A percentile compares a stretch with the other conserved stretches of the same genome.
Evolutionary conservation across 2,888 invertebrate genomes (phyloP).

Genomic region (Bruchidius siliquastri): DNA sequence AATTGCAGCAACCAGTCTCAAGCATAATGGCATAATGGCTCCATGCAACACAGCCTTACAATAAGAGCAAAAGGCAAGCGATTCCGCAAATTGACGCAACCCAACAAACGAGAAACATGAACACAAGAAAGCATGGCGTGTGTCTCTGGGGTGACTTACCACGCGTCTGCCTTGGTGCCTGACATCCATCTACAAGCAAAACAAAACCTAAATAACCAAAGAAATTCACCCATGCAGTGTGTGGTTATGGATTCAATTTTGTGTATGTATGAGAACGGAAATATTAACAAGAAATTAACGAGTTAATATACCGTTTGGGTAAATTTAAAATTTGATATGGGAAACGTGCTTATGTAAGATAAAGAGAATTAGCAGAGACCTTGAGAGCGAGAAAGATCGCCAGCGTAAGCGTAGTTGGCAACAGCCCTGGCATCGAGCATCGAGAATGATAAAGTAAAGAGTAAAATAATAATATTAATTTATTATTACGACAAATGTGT

Average conservation of each 20-base stretch:
- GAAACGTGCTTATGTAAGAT: too few species aligned
- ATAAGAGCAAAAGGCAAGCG: background rate
- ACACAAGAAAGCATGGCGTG: constrained; percentile 23
- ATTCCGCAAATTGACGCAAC: background rate
- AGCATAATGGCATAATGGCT: too few species aligned
- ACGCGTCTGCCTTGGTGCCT: constrained; percentile 49
- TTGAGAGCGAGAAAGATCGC: too few species aligned
- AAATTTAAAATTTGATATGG: too few species aligned
- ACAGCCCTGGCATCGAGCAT: too few species aligned
- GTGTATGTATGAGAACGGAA: background rate
- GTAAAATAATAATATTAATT: too few species aligned
- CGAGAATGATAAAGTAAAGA: too few species aligned
- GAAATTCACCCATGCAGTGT: constrained; percentile 19
- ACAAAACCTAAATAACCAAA: constrained; percentile 45
- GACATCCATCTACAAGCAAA: constrained; percentile 52
- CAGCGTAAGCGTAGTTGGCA: too few species aligned
- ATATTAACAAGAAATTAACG: background rate
- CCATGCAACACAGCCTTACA: background rate
- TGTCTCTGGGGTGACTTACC: constrained; percentile 42
- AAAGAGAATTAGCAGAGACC: too few species aligned
- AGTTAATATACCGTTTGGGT: too few species aligned
- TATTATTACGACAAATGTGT: too few species aligned
- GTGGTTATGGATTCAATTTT: background rate
- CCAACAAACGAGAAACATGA: background rate
- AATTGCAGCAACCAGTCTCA: too few species aligned